Percentiles rank a stretch among this genome's conserved stretches.
Evolutionary conservation across 2,113 vertebrate genomes (phyloP).

Genomic region (Lontra canadensis): DNA sequence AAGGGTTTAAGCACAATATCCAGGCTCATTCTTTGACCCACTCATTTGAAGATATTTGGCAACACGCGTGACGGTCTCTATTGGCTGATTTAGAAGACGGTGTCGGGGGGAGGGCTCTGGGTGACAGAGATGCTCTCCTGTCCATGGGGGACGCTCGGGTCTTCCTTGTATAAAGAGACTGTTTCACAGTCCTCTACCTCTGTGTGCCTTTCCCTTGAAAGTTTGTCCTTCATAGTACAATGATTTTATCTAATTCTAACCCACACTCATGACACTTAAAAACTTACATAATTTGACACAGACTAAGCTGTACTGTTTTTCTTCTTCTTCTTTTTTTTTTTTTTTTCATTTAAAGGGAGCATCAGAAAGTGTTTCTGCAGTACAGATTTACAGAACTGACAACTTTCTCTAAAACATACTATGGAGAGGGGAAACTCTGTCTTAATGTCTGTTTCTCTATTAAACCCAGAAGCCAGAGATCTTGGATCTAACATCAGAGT

Average conservation of each 20-base stretch:
- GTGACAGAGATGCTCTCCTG: background rate
- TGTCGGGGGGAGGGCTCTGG: background rate
- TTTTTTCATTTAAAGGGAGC: background rate
- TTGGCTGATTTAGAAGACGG: background rate
- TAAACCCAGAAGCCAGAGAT: background rate
- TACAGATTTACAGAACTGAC: background rate
- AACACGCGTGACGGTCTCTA: background rate
- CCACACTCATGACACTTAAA: background rate
- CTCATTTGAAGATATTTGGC: background rate
- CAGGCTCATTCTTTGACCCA: background rate
- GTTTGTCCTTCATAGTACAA: background rate
- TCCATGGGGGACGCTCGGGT: background rate
- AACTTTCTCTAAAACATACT: background rate
- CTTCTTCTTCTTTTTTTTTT: background rate
- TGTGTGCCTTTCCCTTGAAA: background rate
- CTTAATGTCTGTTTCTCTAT: background rate
- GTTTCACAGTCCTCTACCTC: background rate
- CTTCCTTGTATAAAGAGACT: background rate
- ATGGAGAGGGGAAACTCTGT: background rate
- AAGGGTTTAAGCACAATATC: background rate
- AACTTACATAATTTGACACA: background rate
- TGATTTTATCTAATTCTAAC: background rate
- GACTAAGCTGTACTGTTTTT: background rate
- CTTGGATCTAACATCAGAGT: slow-evolving; percentile 37
- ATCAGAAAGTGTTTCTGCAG: rapidly evolving